Base-by-base conservation (phyloP, 2,113 vertebrate species). In the Globicephala melas region DNA sequence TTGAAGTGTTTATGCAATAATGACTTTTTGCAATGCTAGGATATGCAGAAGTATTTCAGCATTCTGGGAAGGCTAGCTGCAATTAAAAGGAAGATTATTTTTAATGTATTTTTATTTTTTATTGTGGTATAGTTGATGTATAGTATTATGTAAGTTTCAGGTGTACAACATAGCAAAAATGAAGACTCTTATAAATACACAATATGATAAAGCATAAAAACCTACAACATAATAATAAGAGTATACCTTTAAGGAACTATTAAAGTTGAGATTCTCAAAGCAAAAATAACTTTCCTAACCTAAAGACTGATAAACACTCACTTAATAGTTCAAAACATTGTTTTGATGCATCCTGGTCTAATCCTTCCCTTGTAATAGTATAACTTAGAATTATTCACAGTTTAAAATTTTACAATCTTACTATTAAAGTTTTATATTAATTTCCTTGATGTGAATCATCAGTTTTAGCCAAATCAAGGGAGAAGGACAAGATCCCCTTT, bases 251-350 rank as follows among this genome's bases (percentile, higher is more conserved):
- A 85, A 97, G 68, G 81, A 97, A 93, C 28, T 41, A 73, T 25
- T 85, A 6, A 89, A 82, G 41, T 93, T 87, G 91, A 89, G 89
- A 89, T 83, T 91, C 25, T 93, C 41, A 90, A 95, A 94, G 33
- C 33, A 74, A 83, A 88, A 96, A 60, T 93, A 82, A 92, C 62
- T 81, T 91, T 89, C 10, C 77, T 58, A 68, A 88, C 26, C 8
- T 26, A 81, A 0, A 83, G 62, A 92, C 21, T 77, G 58, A 89
- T 62, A 83, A 94, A 96, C 4, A 50, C 62, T 84, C 38, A 90
- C 50, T 65, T 68, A 50, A 55, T 25, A 62, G 33, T 58, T 71
- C n/a, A 50, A 92, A 94, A 95, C 50, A 62, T 12, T 76, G 44
- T 84, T 84, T 89, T 73, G 28, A 71, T 44, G 68, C 31, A 87